Evolutionary conservation across 1,140 invertebrate genomes (phyloP).

Genomic region (Propsilocerus akamusi): DNA sequence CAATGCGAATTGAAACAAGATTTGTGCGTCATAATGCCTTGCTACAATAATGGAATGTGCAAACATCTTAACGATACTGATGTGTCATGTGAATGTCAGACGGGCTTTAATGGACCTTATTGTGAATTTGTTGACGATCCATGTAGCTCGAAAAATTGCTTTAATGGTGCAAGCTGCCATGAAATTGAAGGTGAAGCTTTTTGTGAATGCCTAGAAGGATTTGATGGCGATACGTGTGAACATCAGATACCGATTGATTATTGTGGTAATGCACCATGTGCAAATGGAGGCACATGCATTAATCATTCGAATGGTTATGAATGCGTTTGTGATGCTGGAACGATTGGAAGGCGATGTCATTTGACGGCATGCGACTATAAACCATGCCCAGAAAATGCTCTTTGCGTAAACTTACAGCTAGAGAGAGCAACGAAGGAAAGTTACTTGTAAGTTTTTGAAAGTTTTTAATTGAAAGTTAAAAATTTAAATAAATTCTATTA

Average conservation of each 20-base stretch:
- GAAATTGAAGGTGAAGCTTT: conserved; percentile 21
- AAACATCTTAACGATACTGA: conserved; percentile 2
- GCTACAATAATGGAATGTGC: conserved; percentile 34
- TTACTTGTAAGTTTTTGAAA: conserved; percentile 16
- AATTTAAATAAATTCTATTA: conserved; percentile 1
- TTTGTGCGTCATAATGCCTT: conserved; percentile 33
- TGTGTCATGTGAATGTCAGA: conserved; percentile 23
- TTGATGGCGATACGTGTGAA: conserved; percentile 27
- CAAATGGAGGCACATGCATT: conserved; percentile 32
- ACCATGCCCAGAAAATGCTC: conserved; percentile 28
- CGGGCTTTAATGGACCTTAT: conserved; percentile 23
- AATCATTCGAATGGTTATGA: conserved; percentile 28
- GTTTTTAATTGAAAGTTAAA: no score
- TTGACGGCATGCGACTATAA: conserved; percentile 32
- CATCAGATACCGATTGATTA: conserved; percentile 17
- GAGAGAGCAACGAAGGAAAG: conserved; percentile 19
- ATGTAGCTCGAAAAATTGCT: conserved; percentile 28
- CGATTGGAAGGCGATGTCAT: conserved; percentile 31
- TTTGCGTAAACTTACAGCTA: conserved; percentile 28
- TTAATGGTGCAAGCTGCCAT: conserved; percentile 27
- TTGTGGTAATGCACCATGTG: conserved; percentile 28
- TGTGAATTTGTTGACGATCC: conserved; percentile 26
- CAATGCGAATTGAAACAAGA: conserved; percentile 26
- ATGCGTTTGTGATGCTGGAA: conserved; percentile 38
- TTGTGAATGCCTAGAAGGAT: conserved; percentile 34